Conservation (phyloP, 2,888 invertebrate genomes). For the Cyclophora punctaria region DNA sequence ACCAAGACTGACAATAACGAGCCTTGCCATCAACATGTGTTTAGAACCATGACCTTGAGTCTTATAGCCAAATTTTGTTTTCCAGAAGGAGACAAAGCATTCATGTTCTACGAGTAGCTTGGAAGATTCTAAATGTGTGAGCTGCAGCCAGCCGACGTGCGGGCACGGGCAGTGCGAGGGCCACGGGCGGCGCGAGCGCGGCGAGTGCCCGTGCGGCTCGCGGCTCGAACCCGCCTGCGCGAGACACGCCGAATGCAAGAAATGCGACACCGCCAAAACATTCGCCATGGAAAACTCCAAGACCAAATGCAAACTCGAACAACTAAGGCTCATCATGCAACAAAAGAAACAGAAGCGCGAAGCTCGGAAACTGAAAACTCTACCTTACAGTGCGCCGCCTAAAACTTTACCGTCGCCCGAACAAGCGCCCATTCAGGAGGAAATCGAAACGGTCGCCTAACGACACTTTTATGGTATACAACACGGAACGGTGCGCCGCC, state of each 20-base stretch:
- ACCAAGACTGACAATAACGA: no score
- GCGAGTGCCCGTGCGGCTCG: slow-evolving; percentile 31
- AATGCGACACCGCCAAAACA: slow-evolving; percentile 59
- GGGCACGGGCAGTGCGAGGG: slow-evolving; percentile 57
- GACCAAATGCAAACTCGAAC: slow-evolving; percentile 90
- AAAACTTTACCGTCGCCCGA: slow-evolving; percentile 94
- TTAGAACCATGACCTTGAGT: no score
- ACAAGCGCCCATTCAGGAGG: slow-evolving; percentile 84
- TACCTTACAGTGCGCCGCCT: slow-evolving; percentile 75
- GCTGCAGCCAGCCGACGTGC: slow-evolving; percentile 45
- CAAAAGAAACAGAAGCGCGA: slow-evolving; percentile 89
- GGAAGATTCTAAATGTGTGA: slow-evolving; percentile 41
- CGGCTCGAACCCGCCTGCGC: slow-evolving; percentile 30
- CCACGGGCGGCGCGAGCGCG: slow-evolving; percentile 14
- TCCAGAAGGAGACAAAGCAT: slow-evolving; percentile 60
- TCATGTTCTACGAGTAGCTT: slow-evolving; percentile 32
- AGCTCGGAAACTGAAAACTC: slow-evolving; percentile 80
- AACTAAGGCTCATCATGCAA: slow-evolving; percentile 91
- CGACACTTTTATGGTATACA: slow-evolving; percentile 22
- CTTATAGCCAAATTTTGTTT: slow-evolving; percentile 8
- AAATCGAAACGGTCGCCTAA: slow-evolving; percentile 63
- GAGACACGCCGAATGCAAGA: slow-evolving; percentile 55
- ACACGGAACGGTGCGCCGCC: slow-evolving; percentile 24
- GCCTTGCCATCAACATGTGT: no score
- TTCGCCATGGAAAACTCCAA: slow-evolving; percentile 83